These are phyloP conservation scores for Drosophila quasianomalipes DNA, from an alignment of 2,888 invertebrate genomes.

Conservation along the genomic window DNA sequence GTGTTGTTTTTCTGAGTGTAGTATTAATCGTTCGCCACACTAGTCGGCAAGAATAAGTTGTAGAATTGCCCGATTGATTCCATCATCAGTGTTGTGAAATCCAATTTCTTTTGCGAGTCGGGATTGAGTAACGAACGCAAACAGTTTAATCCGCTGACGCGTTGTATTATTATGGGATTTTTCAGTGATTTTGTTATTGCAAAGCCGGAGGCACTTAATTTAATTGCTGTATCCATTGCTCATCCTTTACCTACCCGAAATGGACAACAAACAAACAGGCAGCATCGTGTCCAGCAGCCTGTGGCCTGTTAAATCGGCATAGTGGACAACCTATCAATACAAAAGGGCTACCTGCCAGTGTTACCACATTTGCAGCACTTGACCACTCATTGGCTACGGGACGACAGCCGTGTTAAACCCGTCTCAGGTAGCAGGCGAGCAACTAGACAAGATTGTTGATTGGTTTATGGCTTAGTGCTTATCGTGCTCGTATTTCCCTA, in stretches of 20 bases:
- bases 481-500: slow-evolving; percentile 7
- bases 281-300: slow-evolving; percentile 36
- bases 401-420: slow-evolving; percentile 18
- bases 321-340: slow-evolving; percentile 8
- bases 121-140: not conserved
- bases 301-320: slow-evolving; percentile 1
- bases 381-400: slow-evolving; percentile 11
- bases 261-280: slow-evolving; percentile 31
- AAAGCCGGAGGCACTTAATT: slow-evolving; percentile 43
- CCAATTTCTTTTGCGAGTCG: not conserved
- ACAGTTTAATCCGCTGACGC: slow-evolving; percentile 9
- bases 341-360: slow-evolving; percentile 39
- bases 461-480: slow-evolving; percentile 18
- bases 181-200: slow-evolving; percentile 7
- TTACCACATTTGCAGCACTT: slow-evolving; percentile 23
- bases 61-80: not conserved
- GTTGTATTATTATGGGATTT: not conserved
- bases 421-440: slow-evolving; percentile 12
- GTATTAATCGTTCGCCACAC: not conserved
- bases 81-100: not conserved
- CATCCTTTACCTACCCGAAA: slow-evolving; percentile 15
- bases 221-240: slow-evolving; percentile 26
- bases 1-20: not conserved
- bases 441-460: slow-evolving; percentile 21
- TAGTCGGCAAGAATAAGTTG: not conserved